Conservation (phyloP, 2,888 invertebrate species). For the Drosophila seclusa region DNA sequence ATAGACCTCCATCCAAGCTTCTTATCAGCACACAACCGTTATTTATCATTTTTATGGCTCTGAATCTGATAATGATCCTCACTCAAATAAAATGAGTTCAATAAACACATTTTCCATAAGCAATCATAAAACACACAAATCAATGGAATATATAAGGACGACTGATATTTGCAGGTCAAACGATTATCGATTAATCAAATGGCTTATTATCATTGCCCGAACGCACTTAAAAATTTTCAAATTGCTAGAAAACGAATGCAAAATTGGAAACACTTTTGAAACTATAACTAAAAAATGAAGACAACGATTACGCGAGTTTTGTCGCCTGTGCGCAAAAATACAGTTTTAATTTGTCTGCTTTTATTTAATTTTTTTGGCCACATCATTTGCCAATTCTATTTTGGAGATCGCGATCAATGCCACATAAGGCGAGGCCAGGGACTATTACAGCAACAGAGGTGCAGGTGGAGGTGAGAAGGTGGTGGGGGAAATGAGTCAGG, state of each 20-base stretch:
- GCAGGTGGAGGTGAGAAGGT: not conserved
- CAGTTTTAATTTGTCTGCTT: conserved; percentile 5
- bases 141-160: conserved; percentile 8
- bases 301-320: conserved; percentile 18
- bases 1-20: not conserved
- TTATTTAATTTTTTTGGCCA: conserved; percentile 1
- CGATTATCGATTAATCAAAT: not conserved
- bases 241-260: not conserved
- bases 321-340: conserved; percentile 35
- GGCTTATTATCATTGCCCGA: not conserved
- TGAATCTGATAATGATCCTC: conserved; percentile 19
- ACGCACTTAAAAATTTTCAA: not conserved
- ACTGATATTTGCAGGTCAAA: not conserved
- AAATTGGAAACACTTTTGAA: not conserved
- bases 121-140: conserved; percentile 16
- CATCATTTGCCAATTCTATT: conserved; percentile 53
- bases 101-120: conserved; percentile 42
- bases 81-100: conserved; percentile 39
- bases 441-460: conserved; percentile 38
- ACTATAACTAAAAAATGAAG: not conserved
- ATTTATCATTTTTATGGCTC: conserved; percentile 25
- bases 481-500: conserved; percentile 5
- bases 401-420: conserved; percentile 44
- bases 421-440: conserved; percentile 52
- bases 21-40: conserved; percentile 27